Percentiles rank a stretch among this genome's conserved stretches.
Conservation (phyloP, 1,140 invertebrate species). For the Caenorhabditis tropicalis region DNA sequence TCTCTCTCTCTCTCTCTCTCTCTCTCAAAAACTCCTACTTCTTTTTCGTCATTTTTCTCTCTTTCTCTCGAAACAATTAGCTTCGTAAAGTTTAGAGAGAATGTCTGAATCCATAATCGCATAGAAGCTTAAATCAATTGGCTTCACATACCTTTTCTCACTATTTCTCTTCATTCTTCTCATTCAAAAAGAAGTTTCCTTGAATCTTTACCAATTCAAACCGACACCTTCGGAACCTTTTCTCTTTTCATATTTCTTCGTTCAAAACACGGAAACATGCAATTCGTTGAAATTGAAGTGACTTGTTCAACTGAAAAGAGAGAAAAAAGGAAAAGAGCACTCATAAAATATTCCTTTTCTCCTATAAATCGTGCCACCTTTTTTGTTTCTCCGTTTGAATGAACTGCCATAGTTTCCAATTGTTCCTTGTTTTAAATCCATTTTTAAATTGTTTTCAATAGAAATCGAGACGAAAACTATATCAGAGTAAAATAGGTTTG, state of each 20-base stretch:
- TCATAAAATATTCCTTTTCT: conserved; percentile 3
- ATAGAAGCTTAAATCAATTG: conserved; percentile 4
- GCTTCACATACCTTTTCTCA: neutral
- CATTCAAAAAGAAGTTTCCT: too few species aligned
- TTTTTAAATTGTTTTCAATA: neutral
- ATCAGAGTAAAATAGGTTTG: too few species aligned
- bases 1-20: neutral
- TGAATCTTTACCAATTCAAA: neutral
- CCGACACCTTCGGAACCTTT: neutral
- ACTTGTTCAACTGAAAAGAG: neutral
- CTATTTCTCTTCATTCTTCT: neutral
- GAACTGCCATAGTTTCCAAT: neutral
- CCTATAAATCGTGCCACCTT: conserved; percentile 33
- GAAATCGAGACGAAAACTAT: neutral
- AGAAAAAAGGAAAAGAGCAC: conserved; percentile 24
- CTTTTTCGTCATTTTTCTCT: neutral
- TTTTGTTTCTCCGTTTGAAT: neutral
- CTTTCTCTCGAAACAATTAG: neutral
- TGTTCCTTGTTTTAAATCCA: neutral
- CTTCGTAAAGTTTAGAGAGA: neutral
- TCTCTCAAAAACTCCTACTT: neutral
- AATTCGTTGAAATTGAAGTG: conserved; percentile 23
- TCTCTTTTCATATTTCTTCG: neutral
- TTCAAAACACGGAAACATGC: neutral
- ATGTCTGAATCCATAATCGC: neutral